Conservation (phyloP, 2,113 vertebrate species). For the Pantherophis guttatus region DNA sequence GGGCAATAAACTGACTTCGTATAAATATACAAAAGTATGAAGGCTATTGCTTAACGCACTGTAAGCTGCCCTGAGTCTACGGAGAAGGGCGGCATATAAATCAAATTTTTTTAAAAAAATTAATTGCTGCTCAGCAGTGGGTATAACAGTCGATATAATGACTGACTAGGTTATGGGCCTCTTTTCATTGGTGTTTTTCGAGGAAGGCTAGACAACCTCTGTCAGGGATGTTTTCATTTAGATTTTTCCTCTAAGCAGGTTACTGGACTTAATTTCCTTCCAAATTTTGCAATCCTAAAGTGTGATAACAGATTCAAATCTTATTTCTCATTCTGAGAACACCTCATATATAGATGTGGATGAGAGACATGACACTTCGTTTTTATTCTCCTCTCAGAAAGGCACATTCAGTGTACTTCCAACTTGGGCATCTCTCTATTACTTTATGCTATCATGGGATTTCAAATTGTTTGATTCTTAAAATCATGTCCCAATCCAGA, state of each 20-base stretch:
- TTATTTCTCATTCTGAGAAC: neutral
- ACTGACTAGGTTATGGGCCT: too few relatives aligned
- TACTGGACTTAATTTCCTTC: neutral
- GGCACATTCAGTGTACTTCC: neutral
- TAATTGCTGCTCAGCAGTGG: neutral
- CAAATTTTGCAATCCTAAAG: neutral
- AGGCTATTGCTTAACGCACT: too few relatives aligned
- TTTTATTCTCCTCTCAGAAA: neutral
- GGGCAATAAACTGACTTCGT: too few relatives aligned
- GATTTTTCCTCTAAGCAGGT: neutral
- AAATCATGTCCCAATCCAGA: neutral
- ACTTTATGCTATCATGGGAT: neutral
- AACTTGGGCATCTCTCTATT: neutral
- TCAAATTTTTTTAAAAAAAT: too few relatives aligned
- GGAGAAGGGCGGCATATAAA: too few relatives aligned
- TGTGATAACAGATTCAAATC: neutral
- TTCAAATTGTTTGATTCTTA: neutral
- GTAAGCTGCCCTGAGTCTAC: too few relatives aligned
- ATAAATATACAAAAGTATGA: too few relatives aligned
- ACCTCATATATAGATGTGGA: neutral
- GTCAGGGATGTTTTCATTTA: neutral
- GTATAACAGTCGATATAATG: too few relatives aligned
- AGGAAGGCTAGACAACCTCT: neutral
- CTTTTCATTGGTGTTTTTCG: neutral
- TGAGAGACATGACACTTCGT: neutral